Evolutionary conservation across 1,140 invertebrate genomes (phyloP).

Genomic region (Oryzaephilus surinamensis): DNA sequence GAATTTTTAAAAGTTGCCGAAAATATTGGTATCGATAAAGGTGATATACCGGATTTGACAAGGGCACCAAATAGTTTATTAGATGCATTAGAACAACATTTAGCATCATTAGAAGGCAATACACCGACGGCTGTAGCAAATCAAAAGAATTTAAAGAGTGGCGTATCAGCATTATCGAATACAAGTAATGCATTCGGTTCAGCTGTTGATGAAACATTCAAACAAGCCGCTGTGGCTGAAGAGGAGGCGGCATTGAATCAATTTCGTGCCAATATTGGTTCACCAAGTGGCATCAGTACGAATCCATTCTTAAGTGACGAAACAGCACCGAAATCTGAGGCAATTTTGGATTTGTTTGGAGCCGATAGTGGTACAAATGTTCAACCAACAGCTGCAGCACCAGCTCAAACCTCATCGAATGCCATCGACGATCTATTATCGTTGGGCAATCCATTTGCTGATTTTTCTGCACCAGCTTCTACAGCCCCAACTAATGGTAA

Average conservation of each 20-base stretch:
- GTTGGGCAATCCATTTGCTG: slow-evolving; percentile 41
- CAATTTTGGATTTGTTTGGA: slow-evolving; percentile 74
- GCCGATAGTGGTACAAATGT: slow-evolving; percentile 38
- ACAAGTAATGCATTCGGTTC: slow-evolving; percentile 79
- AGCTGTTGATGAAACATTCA: slow-evolving; percentile 73
- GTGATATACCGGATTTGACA: slow-evolving; percentile 96
- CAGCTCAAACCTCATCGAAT: slow-evolving; percentile 41
- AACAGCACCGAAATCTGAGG: slow-evolving; percentile 41
- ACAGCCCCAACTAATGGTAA: slow-evolving; percentile 45
- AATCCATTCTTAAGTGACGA: slow-evolving; percentile 75
- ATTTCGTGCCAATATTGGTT: slow-evolving; percentile 81
- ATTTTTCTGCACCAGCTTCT: slow-evolving; percentile 32
- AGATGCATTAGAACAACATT: slow-evolving; percentile 94
- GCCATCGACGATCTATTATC: slow-evolving; percentile 83
- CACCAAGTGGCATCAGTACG: slow-evolving; percentile 58
- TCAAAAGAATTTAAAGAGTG: slow-evolving; percentile 80
- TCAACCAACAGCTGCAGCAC: slow-evolving; percentile 16
- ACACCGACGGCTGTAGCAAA: slow-evolving; percentile 74
- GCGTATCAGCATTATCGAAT: slow-evolving; percentile 79
- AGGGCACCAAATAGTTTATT: slow-evolving; percentile 97
- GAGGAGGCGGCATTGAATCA: slow-evolving; percentile 91
- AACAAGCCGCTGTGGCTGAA: slow-evolving; percentile 83
- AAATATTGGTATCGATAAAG: slow-evolving; percentile 98
- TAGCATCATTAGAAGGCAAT: slow-evolving; percentile 86
- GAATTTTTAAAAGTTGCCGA: slow-evolving; percentile 96